A percentile compares a stretch with the other conserved stretches of the same genome.
These are phyloP conservation scores for Pardosa pseudoannulata DNA, from an alignment of 2,888 invertebrate species.

Conservation along the genomic window DNA sequence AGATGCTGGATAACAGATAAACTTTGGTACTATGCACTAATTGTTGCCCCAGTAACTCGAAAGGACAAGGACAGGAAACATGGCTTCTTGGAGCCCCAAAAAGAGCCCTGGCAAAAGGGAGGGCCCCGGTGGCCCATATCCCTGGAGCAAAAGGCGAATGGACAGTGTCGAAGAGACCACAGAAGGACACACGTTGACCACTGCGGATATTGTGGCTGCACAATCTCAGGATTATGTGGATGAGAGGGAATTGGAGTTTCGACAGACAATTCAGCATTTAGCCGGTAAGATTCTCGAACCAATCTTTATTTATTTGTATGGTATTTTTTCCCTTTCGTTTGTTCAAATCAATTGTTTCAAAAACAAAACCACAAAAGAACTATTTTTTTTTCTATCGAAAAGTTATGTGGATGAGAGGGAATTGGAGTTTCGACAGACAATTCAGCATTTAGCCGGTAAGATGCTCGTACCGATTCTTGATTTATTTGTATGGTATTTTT, in stretches of 20 bases:
- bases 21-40: not conserved
- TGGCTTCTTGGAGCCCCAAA: slow-evolving; percentile 52
- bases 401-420: slow-evolving; percentile 94
- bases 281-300: too few relatives aligned
- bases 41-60: not conserved
- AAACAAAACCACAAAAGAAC: too few relatives aligned
- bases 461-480: too few relatives aligned
- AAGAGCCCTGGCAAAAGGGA: slow-evolving; percentile 44
- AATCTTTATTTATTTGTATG: not conserved
- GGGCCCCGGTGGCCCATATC: slow-evolving; percentile 27
- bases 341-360: too few relatives aligned
- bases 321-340: not conserved
- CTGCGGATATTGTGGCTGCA: slow-evolving; percentile 69
- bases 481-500: too few relatives aligned
- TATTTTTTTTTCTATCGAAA: too few relatives aligned
- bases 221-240: slow-evolving; percentile 96
- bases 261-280: slow-evolving; percentile 84
- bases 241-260: slow-evolving; percentile 94
- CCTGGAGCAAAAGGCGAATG: slow-evolving; percentile 62
- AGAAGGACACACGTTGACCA: slow-evolving; percentile 2
- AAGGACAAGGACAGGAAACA: not conserved
- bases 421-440: slow-evolving; percentile 94
- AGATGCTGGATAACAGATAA: not conserved
- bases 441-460: slow-evolving; percentile 77
- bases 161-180: slow-evolving; percentile 43